Evolutionary conservation across 2,113 vertebrate genomes (phyloP).

Genomic region (Cyprinodon brontotheroides): DNA sequence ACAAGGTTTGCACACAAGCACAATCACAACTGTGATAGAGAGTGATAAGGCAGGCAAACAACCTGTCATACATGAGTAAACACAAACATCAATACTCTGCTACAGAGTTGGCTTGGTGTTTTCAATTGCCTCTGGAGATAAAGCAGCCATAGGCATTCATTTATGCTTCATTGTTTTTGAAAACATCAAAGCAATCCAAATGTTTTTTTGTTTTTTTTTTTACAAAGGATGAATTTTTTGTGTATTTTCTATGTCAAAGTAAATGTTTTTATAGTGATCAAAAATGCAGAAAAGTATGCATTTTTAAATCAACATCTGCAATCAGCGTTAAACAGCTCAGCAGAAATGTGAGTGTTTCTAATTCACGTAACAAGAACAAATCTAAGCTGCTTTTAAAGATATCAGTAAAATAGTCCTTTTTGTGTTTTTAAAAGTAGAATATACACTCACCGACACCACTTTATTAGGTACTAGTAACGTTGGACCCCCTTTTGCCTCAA

Average conservation of each 20-base stretch:
- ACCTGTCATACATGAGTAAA: conserved; percentile 27
- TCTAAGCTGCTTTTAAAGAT: too few relatives aligned
- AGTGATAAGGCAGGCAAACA: conserved; percentile 32
- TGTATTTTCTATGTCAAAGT: not conserved
- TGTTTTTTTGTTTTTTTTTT: not conserved
- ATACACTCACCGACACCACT: too few relatives aligned
- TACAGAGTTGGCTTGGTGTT: conserved; percentile 14
- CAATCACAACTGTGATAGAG: conserved; percentile 37
- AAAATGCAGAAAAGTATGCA: too few relatives aligned
- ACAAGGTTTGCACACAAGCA: conserved; percentile 9
- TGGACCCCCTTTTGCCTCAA: too few relatives aligned
- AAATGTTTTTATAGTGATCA: not conserved
- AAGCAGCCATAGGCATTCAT: not conserved
- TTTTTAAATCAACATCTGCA: not conserved
- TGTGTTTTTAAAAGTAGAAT: too few relatives aligned
- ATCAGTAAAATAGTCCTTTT: too few relatives aligned
- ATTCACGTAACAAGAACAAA: too few relatives aligned
- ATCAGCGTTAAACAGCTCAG: not conserved
- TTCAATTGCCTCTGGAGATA: conserved; percentile 18
- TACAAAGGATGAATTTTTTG: not conserved
- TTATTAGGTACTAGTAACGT: too few relatives aligned
- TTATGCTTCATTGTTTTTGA: conserved; percentile 1
- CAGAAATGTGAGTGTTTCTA: too few relatives aligned
- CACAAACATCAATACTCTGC: conserved; percentile 31
- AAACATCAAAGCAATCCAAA: conserved; percentile 9